A percentile compares a stretch with the other conserved stretches of the same genome.
phyloP scores from a whole-genome alignment of 2,888 invertebrate species.

The Gari tellinella region DNA sequence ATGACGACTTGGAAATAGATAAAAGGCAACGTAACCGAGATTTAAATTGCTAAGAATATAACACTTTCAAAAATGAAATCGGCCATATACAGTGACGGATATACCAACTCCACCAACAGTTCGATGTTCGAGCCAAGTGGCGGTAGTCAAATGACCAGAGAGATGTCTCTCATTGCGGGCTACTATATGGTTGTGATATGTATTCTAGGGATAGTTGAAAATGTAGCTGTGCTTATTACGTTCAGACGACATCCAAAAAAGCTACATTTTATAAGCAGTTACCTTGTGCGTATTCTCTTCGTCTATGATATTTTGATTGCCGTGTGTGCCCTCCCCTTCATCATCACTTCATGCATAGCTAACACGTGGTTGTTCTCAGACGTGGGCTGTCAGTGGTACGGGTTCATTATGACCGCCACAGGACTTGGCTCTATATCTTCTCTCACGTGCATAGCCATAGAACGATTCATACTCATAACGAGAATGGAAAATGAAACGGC shows the following conservation, averaged over 20 bases:
- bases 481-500: background rate
- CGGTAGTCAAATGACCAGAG: too few relatives aligned
- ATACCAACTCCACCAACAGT: too few relatives aligned
- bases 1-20: too few relatives aligned
- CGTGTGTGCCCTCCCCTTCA: slow-evolving; percentile 19
- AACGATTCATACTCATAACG: slow-evolving; percentile 13
- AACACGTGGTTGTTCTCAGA: slow-evolving; percentile 21
- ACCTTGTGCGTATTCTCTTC: background rate
- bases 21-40: too few relatives aligned
- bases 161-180: slow-evolving; percentile 1
- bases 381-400: slow-evolving; percentile 29
- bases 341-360: slow-evolving; percentile 11
- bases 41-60: too few relatives aligned
- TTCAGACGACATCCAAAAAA: slow-evolving; percentile 10
- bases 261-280: slow-evolving; percentile 1
- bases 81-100: too few relatives aligned
- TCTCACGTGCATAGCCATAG: slow-evolving; percentile 10
- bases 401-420: slow-evolving; percentile 11
- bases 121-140: too few relatives aligned
- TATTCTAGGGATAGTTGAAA: slow-evolving; percentile 4
- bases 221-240: background rate
- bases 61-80: too few relatives aligned
- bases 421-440: slow-evolving; percentile 8
- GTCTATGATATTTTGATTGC: slow-evolving; percentile 2
- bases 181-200: slow-evolving; percentile 8